phyloP scores from a whole-genome alignment of 2,888 invertebrate species.

The Apocheima hispidaria region DNA sequence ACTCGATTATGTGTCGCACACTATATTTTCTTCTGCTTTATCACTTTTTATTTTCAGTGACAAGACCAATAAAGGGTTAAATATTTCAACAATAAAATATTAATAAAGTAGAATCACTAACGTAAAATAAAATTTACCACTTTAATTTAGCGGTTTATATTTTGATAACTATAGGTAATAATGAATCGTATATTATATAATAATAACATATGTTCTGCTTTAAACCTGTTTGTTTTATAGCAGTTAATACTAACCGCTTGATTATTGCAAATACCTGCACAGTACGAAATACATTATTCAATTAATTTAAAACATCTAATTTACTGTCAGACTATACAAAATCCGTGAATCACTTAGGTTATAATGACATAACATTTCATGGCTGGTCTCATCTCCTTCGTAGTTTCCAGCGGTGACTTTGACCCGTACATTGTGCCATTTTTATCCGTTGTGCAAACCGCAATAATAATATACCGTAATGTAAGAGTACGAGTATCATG shows the following conservation, averaged over 20 bases:
- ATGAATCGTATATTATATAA: not conserved
- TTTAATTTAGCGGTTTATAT: not conserved
- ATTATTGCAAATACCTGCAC: not conserved
- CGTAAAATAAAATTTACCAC: too few species aligned
- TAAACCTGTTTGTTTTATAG: not conserved
- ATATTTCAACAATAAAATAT: too few species aligned
- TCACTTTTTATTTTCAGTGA: slow-evolving; percentile 37
- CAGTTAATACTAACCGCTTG: not conserved
- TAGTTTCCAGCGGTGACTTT: slow-evolving; percentile 67
- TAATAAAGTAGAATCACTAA: too few species aligned
- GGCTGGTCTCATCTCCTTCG: slow-evolving; percentile 52
- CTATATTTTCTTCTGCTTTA: slow-evolving; percentile 44
- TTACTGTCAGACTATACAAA: not conserved
- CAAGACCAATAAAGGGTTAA: not conserved
- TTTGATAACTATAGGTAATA: slow-evolving; percentile 7
- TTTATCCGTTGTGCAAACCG: slow-evolving; percentile 67
- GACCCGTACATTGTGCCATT: slow-evolving; percentile 75
- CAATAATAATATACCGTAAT: slow-evolving; percentile 77
- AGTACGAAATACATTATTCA: not conserved
- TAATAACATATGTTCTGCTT: too few species aligned
- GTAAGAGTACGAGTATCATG: too few species aligned
- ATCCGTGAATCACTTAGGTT: slow-evolving; percentile 16
- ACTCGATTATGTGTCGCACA: slow-evolving; percentile 56
- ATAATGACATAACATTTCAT: slow-evolving; percentile 64
- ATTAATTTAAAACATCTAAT: not conserved